phyloP scores from a whole-genome alignment of 2,888 invertebrate species.

The Apamea epomidion region DNA sequence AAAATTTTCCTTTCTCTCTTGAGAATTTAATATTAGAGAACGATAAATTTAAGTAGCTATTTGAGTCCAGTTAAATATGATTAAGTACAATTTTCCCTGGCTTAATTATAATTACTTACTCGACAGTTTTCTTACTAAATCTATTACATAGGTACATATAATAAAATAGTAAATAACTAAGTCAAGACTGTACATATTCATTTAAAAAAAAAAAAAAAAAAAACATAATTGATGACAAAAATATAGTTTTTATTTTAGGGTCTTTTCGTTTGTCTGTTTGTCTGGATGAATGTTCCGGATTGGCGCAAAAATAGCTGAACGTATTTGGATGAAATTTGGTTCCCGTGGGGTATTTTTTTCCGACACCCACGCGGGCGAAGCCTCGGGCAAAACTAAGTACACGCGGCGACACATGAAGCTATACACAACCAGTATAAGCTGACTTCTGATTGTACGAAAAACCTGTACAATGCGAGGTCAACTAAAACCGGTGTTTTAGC shows the following conservation, averaged over 20 bases:
- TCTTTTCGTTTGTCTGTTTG: background rate
- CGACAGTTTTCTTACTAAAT: background rate
- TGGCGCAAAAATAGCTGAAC: too few species aligned
- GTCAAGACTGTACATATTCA: too few species aligned
- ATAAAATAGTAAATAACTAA: too few species aligned
- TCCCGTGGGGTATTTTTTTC: background rate
- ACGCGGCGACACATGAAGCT: too few species aligned
- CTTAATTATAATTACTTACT: background rate
- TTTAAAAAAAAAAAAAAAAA: too few species aligned
- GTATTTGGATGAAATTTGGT: background rate
- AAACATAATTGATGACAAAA: too few species aligned
- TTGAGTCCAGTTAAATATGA: background rate
- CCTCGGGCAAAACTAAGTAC: background rate
- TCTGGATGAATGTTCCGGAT: too few species aligned
- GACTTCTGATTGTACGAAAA: too few species aligned
- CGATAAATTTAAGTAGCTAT: background rate
- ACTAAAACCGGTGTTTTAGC: too few species aligned
- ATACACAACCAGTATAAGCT: too few species aligned
- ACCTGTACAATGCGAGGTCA: too few species aligned
- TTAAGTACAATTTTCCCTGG: background rate
- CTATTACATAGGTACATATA: too few species aligned
- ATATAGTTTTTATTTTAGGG: background rate
- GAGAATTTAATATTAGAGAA: constrained; percentile 11
- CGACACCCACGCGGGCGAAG: background rate
- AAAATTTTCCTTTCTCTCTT: constrained; percentile 11